Evolutionary conservation across 2,888 invertebrate genomes (phyloP).

Genomic region (Callyntrura sp.): DNA sequence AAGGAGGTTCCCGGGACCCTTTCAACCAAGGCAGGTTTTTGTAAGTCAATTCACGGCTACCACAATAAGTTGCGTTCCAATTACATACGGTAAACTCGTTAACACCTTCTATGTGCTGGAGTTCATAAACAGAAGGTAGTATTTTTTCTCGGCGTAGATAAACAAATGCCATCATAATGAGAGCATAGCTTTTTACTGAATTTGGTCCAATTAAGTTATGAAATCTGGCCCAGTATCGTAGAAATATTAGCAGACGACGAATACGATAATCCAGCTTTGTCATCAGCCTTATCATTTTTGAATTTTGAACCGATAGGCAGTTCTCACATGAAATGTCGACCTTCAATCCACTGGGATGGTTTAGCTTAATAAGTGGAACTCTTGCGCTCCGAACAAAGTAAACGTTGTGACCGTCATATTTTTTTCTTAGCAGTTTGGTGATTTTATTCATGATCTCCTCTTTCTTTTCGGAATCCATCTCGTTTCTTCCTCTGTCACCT

Average conservation of each 20-base stretch:
- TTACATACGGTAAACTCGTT: slow-evolving; percentile 50
- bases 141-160: slow-evolving; percentile 51
- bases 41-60: slow-evolving; percentile 30
- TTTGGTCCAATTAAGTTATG: slow-evolving; percentile 64
- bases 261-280: slow-evolving; percentile 55
- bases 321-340: slow-evolving; percentile 67
- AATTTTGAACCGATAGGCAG: slow-evolving; percentile 66
- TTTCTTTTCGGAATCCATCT: neutral
- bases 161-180: slow-evolving; percentile 60
- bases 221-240: slow-evolving; percentile 68
- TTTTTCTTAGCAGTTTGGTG: neutral
- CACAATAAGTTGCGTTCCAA: slow-evolving; percentile 65
- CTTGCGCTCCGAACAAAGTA: slow-evolving; percentile 13
- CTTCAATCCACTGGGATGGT: slow-evolving; percentile 61
- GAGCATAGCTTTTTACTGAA: slow-evolving; percentile 63
- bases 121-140: slow-evolving; percentile 61
- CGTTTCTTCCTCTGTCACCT: slow-evolving; percentile 64
- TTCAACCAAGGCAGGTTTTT: slow-evolving; percentile 44
- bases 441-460: slow-evolving; percentile 43
- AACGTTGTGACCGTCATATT: slow-evolving; percentile 44
- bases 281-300: slow-evolving; percentile 61
- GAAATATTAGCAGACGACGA: slow-evolving; percentile 52
- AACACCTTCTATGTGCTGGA: slow-evolving; percentile 50
- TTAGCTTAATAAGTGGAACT: slow-evolving; percentile 58
- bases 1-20: neutral